Conservation (phyloP, 2,113 vertebrate species). For the Ursus arctos region DNA sequence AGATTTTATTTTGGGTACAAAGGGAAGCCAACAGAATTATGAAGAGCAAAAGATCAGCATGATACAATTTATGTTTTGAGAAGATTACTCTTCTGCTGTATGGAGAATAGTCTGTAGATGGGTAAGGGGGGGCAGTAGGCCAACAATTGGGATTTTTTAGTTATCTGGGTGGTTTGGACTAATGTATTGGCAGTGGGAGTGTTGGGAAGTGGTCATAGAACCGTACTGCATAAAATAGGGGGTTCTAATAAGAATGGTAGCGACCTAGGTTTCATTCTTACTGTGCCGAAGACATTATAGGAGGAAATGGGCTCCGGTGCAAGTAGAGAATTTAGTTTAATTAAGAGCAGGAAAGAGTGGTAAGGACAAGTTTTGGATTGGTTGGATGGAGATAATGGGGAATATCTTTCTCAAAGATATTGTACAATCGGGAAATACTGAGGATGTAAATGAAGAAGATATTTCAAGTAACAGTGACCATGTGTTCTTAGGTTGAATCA, state of each 20-base stretch:
- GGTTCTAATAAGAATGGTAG: neutral
- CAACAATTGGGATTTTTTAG: too few relatives aligned
- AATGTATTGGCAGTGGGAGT: neutral
- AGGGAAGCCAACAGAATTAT: neutral
- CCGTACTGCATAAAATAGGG: neutral
- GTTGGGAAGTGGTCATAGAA: neutral
- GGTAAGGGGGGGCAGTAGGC: neutral
- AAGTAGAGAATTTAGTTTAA: neutral
- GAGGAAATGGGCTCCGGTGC: neutral
- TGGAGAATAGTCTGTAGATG: neutral
- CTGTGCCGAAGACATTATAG: neutral
- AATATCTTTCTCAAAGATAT: neutral
- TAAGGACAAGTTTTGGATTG: neutral
- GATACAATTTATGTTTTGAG: neutral
- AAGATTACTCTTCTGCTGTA: neutral
- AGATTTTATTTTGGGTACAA: neutral
- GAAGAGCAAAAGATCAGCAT: neutral
- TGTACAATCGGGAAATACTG: neutral
- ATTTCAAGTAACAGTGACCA: neutral
- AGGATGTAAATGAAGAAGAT: slow-evolving; percentile 1
- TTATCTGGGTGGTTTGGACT: neutral
- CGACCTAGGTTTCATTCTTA: neutral
- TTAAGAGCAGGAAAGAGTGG: neutral
- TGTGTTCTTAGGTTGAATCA: neutral
- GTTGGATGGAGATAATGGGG: neutral